Conservation (phyloP, 1,140 invertebrate species). For the Carposina sasakii region DNA sequence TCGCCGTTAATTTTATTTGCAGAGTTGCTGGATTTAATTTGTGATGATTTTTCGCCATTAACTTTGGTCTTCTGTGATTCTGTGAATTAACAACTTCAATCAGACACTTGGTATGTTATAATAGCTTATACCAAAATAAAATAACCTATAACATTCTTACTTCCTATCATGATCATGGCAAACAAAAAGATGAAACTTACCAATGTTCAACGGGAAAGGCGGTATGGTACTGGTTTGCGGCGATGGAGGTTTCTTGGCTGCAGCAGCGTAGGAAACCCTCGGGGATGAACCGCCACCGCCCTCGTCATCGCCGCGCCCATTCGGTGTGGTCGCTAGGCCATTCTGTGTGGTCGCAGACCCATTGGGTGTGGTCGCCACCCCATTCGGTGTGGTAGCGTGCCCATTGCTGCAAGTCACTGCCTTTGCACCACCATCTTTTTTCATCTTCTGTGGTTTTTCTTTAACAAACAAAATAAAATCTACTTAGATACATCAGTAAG, state of each 20-base stretch:
- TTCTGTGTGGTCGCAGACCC: slow-evolving; percentile 52
- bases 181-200: slow-evolving; percentile 26
- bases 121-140: slow-evolving; percentile 3
- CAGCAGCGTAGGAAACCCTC: slow-evolving; percentile 61
- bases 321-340: slow-evolving; percentile 53
- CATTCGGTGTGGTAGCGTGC: slow-evolving; percentile 53
- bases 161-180: slow-evolving; percentile 1
- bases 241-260: slow-evolving; percentile 56
- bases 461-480: too few relatives aligned
- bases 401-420: slow-evolving; percentile 52
- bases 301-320: slow-evolving; percentile 60
- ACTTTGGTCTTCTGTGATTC: slow-evolving; percentile 48
- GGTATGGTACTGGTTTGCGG: slow-evolving; percentile 40
- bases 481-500: too few relatives aligned
- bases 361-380: slow-evolving; percentile 57
- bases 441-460: slow-evolving; percentile 54
- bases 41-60: slow-evolving; percentile 45
- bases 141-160: neutral
- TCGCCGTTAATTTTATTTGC: slow-evolving; percentile 48
- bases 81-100: slow-evolving; percentile 36
- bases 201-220: slow-evolving; percentile 47
- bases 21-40: slow-evolving; percentile 35
- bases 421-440: slow-evolving; percentile 47
- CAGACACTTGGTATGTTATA: too few relatives aligned
- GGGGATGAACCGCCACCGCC: slow-evolving; percentile 50